phyloP scores from a whole-genome alignment of 1,140 invertebrate genomes.

The Cyclina sinensis region DNA sequence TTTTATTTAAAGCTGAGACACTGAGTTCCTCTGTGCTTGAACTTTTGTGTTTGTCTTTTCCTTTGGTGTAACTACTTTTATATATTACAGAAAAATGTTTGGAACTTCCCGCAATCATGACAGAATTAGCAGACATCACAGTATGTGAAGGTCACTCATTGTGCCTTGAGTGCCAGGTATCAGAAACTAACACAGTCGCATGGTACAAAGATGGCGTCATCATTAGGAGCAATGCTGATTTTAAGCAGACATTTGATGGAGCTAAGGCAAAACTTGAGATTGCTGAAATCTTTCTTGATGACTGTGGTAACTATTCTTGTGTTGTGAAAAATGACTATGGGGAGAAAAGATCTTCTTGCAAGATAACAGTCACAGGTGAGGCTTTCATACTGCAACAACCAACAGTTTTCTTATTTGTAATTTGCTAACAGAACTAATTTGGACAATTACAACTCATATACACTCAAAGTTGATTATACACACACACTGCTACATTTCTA shows the following conservation, averaged over 20 bases:
- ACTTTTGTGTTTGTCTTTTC: too few species aligned
- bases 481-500: too few species aligned
- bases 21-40: too few species aligned
- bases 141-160: conserved; percentile 78
- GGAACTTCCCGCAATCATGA: conserved; percentile 70
- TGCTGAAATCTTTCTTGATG: conserved; percentile 79
- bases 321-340: conserved; percentile 76
- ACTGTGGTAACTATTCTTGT: conserved; percentile 79
- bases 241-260: conserved; percentile 82
- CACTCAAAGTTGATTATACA: too few species aligned
- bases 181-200: conserved; percentile 70
- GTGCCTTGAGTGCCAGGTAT: conserved; percentile 71
- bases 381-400: too few species aligned
- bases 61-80: background rate
- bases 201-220: conserved; percentile 82
- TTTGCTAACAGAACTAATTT: too few species aligned
- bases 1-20: too few species aligned
- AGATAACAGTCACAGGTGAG: conserved; percentile 77
- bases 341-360: conserved; percentile 73
- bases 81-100: conserved; percentile 64
- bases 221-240: conserved; percentile 76
- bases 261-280: conserved; percentile 77
- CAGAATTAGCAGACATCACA: conserved; percentile 69
- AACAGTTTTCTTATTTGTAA: too few species aligned
- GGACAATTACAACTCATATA: too few species aligned